phyloP scores from a whole-genome alignment of 2,113 vertebrate species.

The Ariopsis seemanni region DNA sequence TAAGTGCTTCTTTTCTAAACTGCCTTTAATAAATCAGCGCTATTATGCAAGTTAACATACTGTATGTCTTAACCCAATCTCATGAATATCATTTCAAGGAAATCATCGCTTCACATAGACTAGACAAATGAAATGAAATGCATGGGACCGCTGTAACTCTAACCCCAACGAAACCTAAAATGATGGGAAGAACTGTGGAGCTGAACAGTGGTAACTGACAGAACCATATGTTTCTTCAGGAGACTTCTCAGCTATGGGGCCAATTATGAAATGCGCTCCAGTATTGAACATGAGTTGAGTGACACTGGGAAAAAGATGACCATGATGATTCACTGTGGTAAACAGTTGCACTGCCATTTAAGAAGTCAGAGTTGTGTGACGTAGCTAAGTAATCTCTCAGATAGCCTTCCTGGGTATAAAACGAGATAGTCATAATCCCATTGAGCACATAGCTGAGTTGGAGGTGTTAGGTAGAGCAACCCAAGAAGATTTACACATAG shows the following conservation, averaged over 20 bases:
- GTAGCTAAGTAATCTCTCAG: conserved; percentile 73
- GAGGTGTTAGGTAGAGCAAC: conserved; percentile 26
- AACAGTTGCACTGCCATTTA: not conserved
- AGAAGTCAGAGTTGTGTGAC: conserved; percentile 60
- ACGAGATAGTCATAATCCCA: conserved; percentile 65
- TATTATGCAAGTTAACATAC: not conserved
- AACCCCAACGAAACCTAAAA: not conserved
- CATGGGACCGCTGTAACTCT: not conserved
- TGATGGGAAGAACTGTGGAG: not conserved
- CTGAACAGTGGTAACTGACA: not conserved
- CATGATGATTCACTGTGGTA: not conserved
- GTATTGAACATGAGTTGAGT: not conserved
- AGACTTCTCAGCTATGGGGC: not conserved
- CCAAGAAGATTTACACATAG: not conserved
- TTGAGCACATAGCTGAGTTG: conserved; percentile 57
- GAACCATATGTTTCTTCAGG: not conserved
- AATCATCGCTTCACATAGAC: not conserved
- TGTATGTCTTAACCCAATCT: not conserved
- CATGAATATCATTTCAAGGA: not conserved
- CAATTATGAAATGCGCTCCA: not conserved
- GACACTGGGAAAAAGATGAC: not conserved
- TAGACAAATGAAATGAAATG: not conserved
- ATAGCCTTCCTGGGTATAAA: conserved; percentile 75
- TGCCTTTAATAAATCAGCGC: not conserved
- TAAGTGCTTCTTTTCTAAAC: not conserved